These are phyloP conservation scores for Caranx melampygus DNA, from an alignment of 2,113 vertebrate genomes.

Conservation along the genomic window DNA sequence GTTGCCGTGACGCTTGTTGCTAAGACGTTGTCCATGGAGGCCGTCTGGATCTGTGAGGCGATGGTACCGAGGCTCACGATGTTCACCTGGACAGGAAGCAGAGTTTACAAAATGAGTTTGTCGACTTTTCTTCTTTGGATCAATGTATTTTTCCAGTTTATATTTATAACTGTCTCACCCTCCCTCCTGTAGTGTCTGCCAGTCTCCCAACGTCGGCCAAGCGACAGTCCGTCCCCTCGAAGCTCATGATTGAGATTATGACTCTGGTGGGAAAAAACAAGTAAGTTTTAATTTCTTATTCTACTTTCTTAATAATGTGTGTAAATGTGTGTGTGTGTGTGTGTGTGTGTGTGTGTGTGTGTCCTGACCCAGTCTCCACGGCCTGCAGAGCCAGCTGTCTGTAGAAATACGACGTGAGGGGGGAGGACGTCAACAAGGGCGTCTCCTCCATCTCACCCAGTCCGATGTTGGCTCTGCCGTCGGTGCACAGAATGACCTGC, in stretches of 20 bases:
- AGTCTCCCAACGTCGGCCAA: conserved; percentile 67
- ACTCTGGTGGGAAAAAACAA: conserved; percentile 42
- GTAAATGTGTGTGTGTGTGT: neutral
- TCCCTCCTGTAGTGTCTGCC: conserved; percentile 67
- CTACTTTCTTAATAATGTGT: neutral
- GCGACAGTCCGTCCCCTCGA: conserved; percentile 70
- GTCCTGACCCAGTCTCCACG: conserved; percentile 76
- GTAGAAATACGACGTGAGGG: conserved; percentile 77
- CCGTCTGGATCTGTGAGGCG: conserved; percentile 80
- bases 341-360: conserved; percentile 6
- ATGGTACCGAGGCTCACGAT: conserved; percentile 81
- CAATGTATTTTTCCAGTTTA: too few relatives aligned
- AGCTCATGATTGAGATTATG: conserved; percentile 70
- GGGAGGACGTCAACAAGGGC: conserved; percentile 20
- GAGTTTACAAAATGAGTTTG: neutral
- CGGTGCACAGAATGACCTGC: conserved; percentile 86
- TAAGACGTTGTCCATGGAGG: conserved; percentile 80
- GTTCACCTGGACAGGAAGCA: conserved; percentile 77
- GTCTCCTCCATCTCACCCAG: conserved; percentile 80
- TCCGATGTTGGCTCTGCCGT: conserved; percentile 84
- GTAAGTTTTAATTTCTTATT: neutral
- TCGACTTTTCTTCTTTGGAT: too few relatives aligned
- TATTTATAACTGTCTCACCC: conserved; percentile 44
- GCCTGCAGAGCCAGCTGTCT: conserved; percentile 77
- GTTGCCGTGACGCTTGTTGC: conserved; percentile 81